Base-by-base conservation (phyloP, 2,888 invertebrate genomes). In the Lasioglossum morio region DNA sequence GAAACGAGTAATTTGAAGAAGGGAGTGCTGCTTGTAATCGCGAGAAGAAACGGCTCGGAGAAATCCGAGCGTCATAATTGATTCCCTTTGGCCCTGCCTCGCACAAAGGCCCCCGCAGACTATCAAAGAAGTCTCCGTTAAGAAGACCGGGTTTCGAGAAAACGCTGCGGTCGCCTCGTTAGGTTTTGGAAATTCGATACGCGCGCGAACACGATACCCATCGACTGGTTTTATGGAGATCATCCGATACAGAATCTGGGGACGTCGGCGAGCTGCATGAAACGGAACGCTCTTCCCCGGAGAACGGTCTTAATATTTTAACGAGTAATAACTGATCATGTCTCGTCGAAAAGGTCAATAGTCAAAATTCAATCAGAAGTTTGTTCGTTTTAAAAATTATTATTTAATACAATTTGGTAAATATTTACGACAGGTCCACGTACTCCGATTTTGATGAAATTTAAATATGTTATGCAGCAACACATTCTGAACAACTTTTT, bases 1-100 rank as follows among this genome's bases (percentile, higher is more conserved):
- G 87, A 87, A 90, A 87, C 88, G 89, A 86, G 89, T 79, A 34
- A 79, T 79, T 82, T 69, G 66, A 74, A n/a, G 30, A 48, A 12
- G 10, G 34, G 4, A 66, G n/a, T 23, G 57, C 66, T 46, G 57
- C 66, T 37, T 72, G 34, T 75, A 80, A 60, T 60, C n/a, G 48
- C 46, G 8, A 19, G 12, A 1, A 7, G n/a, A 34, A 3, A 27
- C 63, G n/a, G 0, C 14, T 10, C 3, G 40, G n/a, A 34, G 43
- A 27, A 72, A 34, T 34, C 66, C 16, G 46, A 63, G 79, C 79
- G 72, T 72, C 79, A 34, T 63, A 63, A 80, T 74, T 74, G 74
- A 66, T 80, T 74, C 53, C 66, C 63, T 69, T 69, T 74, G 46
- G 77, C 1, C 37, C 69, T n/a, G 48, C 14, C 34, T 48, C 63